phyloP scores from a whole-genome alignment of 2,888 invertebrate genomes.

The Brachyopa scutellaris region DNA sequence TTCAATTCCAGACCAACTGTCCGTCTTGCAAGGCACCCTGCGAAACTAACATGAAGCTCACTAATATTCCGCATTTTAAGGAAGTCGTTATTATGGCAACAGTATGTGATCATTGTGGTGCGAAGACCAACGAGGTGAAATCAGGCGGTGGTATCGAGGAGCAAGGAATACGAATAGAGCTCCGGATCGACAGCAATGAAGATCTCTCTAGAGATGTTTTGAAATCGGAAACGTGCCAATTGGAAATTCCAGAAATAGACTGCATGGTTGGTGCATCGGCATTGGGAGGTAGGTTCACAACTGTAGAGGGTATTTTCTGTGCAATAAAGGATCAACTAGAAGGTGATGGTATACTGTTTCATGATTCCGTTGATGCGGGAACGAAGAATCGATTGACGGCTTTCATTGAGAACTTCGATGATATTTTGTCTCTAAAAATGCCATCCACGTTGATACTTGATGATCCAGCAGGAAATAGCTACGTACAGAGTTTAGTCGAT shows the following conservation, averaged over 20 bases:
- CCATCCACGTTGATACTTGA: conserved; percentile 91
- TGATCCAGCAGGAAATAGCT: conserved; percentile 99
- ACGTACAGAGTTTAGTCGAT: conserved; percentile 91
- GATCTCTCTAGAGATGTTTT: conserved; percentile 97
- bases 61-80: conserved; percentile 97
- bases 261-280: conserved; percentile 93
- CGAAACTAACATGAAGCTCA: conserved; percentile 96
- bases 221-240: conserved; percentile 93
- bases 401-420: conserved; percentile 87
- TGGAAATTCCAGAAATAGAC: conserved; percentile 93
- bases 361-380: conserved; percentile 87
- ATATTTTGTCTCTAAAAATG: conserved; percentile 85
- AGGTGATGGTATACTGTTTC: conserved; percentile 86
- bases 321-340: conserved; percentile 90
- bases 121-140: conserved; percentile 97
- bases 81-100: conserved; percentile 99
- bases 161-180: conserved; percentile 89
- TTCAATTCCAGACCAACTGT: conserved; percentile 93
- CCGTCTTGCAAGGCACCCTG: conserved; percentile 92
- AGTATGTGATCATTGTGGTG: conserved; percentile 94
- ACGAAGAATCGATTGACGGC: conserved; percentile 83
- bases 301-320: conserved; percentile 93
- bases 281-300: conserved; percentile 96
- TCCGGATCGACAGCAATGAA: conserved; percentile 86
- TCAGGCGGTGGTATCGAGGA: conserved; percentile 94